phyloP scores from a whole-genome alignment of 1,140 invertebrate genomes.

The Plutomurus gul region DNA sequence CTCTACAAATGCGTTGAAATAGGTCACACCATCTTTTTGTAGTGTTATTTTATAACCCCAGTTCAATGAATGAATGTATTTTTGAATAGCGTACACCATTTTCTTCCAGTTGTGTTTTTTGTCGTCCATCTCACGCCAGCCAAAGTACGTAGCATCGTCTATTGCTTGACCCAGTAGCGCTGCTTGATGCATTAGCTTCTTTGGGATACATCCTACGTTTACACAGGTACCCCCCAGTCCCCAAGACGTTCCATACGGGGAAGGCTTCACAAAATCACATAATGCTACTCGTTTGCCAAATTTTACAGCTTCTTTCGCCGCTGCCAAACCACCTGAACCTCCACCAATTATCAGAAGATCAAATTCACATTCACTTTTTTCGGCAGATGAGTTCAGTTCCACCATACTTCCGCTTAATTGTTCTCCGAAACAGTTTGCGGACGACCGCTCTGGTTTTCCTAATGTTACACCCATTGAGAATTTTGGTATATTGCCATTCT shows the following conservation, averaged over 20 bases:
- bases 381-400: too few relatives aligned
- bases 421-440: not conserved
- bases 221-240: conserved; percentile 69
- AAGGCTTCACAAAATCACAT: conserved; percentile 66
- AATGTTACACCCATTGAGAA: not conserved
- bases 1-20: conserved; percentile 67
- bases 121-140: conserved; percentile 57
- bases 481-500: not conserved
- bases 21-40: conserved; percentile 65
- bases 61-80: conserved; percentile 67
- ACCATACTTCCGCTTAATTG: not conserved
- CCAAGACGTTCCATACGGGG: conserved; percentile 58
- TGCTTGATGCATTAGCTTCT: conserved; percentile 70
- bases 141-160: conserved; percentile 61
- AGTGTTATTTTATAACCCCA: conserved; percentile 67
- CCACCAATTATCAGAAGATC: conserved; percentile 71
- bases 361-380: conserved; percentile 62
- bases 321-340: conserved; percentile 61
- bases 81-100: conserved; percentile 64
- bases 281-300: conserved; percentile 66
- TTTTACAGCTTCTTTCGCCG: conserved; percentile 56
- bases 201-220: conserved; percentile 71
- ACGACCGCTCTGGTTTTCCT: not conserved
- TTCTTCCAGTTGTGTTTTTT: conserved; percentile 63
- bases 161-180: conserved; percentile 56